Base-by-base conservation (phyloP, 1,140 invertebrate genomes). In the Pinna nobilis region DNA sequence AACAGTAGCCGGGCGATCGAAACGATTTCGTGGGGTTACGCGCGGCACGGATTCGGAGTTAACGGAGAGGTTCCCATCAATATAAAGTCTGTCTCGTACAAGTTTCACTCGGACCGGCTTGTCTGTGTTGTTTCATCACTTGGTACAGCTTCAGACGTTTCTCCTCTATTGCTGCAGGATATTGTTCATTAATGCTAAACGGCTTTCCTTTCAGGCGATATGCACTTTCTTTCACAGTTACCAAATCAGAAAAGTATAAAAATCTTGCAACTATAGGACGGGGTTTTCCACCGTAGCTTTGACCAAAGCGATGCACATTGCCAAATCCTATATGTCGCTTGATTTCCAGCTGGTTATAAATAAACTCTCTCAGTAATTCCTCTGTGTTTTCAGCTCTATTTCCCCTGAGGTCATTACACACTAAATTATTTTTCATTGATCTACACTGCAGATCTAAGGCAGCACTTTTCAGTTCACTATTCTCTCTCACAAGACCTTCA, bases 181-280 rank as follows among this genome's bases (percentile, higher is more conserved):
- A 28, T 32, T 32, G 39, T 5, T 30, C 4, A 47, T 28, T n/a
- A n/a, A n/a, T n/a, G n/a, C n/a, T n/a, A n/a, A n/a, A n/a, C n/a
- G n/a, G n/a, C n/a, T n/a, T n/a, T n/a, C n/a, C n/a, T n/a, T n/a
- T n/a, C n/a, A n/a, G n/a, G n/a, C n/a, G n/a, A n/a, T n/a, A n/a
- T n/a, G n/a, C n/a, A n/a, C n/a, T n/a, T n/a, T n/a, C n/a, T n/a
- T n/a, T n/a, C n/a, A n/a, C n/a, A n/a, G n/a, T 64, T 5, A 37
- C 61, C 30, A 25, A 64, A 7, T 13, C 25, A 4, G 41, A 41
- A 35, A 20, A 7, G 9, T 39, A 39, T 9, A 64, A 25, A 20
- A 20, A 64, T 25, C 61, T n/a, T 7, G 70, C 61, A 2, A 72
- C 70, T 1, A 72, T 72, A 33, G 70, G 70, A 1, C 70, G 44